Conservation (phyloP, 2,113 vertebrate genomes). For the Anolis sagrei region DNA sequence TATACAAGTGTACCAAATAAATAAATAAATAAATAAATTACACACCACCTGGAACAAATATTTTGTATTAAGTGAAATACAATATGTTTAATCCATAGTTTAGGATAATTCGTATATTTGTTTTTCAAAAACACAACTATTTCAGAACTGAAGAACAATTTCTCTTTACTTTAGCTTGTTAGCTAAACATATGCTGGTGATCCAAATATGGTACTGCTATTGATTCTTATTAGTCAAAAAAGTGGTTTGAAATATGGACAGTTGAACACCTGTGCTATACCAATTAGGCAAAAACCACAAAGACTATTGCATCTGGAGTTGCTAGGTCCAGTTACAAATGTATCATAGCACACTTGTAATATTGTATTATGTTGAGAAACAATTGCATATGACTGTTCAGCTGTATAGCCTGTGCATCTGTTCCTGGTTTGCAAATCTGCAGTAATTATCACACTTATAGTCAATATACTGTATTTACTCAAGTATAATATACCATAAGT, state of each 20-base stretch:
- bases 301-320: background rate
- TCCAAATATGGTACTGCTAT: constrained; percentile 35
- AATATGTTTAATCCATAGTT: background rate
- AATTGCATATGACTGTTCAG: background rate
- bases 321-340: background rate
- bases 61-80: constrained; percentile 14
- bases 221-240: constrained; percentile 46
- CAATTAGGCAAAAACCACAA: constrained; percentile 17
- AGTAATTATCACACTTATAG: background rate
- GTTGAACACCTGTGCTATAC: constrained; percentile 1
- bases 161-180: constrained; percentile 16
- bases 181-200: constrained; percentile 45
- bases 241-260: constrained; percentile 19
- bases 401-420: no score
- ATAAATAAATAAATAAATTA: no score
- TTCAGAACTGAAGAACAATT: constrained; percentile 35
- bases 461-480: no score
- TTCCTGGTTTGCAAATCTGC: background rate
- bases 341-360: background rate
- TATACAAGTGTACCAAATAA: no score
- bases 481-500: no score
- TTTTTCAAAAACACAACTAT: constrained; percentile 26
- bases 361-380: background rate
- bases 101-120: background rate
- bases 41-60: background rate